Evolutionary conservation across 2,797 vertebrate species (phyloP), one percentile per base, ranked within the genome.

Genomic region (Scarus forsteni): DNA sequence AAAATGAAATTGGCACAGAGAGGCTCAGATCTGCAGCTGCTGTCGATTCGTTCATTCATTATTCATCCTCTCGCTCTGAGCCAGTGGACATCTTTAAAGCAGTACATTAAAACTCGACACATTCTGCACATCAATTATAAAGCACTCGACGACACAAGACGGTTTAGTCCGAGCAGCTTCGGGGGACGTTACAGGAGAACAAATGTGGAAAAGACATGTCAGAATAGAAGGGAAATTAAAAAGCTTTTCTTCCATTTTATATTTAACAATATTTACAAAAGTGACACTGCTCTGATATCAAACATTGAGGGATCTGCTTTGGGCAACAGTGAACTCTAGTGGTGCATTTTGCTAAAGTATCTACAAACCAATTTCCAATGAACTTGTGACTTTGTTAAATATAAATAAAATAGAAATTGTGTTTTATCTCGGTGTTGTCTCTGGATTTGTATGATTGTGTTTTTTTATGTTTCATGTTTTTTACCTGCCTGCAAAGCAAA

Each of bases 61-160:
- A 85, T 87, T 85, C 46, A 86, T 56, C 10, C 3, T 14, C 27
- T 8, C 34, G 3, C 51, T 53, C 14, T 8, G 0, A 48, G 56
- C 68, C 71, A 69, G 73, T 38, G 70, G 44, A 81, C 62, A 64
- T 62, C 69, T 62, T 77, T 69, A 75, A 75, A 58, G 71, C 81
- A 51, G 75, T 67, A 59, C 68, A 80, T 68, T 76, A 74, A 72
- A 84, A 70, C 74, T 52, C 67, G 11, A 43, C 45, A 36, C 67
- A 53, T 58, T 62, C 50, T 60, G 13, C 43, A 39, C 76, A 69
- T 90, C 77, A 78, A 88, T 86, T 81, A 87, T 86, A 51, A 48
- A 81, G 13, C 46, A 45, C 46, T 48, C 35, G 66, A 70, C 13
- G 60, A 82, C 74, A 58, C 62, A 2, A 61, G 73, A 55, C 6